These are phyloP conservation scores for Leptinotarsa haldemani DNA, from an alignment of 2,888 invertebrate genomes.

Conservation along the genomic window DNA sequence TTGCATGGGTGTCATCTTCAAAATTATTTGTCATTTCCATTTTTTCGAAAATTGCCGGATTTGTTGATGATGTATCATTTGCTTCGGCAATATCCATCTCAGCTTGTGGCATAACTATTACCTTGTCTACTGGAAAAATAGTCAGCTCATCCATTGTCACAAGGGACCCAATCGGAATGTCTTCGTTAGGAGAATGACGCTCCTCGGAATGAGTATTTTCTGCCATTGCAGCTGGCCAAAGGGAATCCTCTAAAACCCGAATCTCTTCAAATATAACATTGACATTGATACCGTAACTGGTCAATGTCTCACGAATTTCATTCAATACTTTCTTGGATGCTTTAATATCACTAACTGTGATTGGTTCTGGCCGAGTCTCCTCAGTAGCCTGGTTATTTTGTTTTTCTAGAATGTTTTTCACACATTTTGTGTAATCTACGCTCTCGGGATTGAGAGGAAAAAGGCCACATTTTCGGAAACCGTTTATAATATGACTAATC, in stretches of 20 bases:
- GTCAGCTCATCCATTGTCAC: background rate
- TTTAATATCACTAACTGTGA: slow-evolving; percentile 7
- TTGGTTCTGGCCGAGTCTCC: slow-evolving; percentile 1
- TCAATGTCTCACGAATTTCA: slow-evolving; percentile 9
- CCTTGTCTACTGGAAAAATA: background rate
- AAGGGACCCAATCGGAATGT: background rate
- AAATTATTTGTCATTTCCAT: background rate
- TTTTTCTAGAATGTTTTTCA: slow-evolving; percentile 28
- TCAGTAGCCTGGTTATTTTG: slow-evolving; percentile 3
- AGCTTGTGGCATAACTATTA: slow-evolving; percentile 4
- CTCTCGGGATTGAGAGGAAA: slow-evolving; percentile 23
- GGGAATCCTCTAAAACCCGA: slow-evolving; percentile 5
- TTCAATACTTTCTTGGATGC: slow-evolving; percentile 1
- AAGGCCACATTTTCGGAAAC: slow-evolving; percentile 27
- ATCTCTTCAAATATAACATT: slow-evolving; percentile 12
- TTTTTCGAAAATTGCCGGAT: background rate
- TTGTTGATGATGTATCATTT: slow-evolving; percentile 7
- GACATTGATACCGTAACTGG: slow-evolving; percentile 8
- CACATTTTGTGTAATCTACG: slow-evolving; percentile 29
- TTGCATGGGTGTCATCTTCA: slow-evolving; percentile 4
- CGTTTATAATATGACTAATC: slow-evolving; percentile 25
- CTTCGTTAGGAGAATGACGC: background rate
- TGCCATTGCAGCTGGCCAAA: slow-evolving; percentile 5
- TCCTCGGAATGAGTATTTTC: background rate
- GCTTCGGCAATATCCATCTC: slow-evolving; percentile 2